phyloP scores from a whole-genome alignment of 2,113 vertebrate species.

The Geococcyx californianus region DNA sequence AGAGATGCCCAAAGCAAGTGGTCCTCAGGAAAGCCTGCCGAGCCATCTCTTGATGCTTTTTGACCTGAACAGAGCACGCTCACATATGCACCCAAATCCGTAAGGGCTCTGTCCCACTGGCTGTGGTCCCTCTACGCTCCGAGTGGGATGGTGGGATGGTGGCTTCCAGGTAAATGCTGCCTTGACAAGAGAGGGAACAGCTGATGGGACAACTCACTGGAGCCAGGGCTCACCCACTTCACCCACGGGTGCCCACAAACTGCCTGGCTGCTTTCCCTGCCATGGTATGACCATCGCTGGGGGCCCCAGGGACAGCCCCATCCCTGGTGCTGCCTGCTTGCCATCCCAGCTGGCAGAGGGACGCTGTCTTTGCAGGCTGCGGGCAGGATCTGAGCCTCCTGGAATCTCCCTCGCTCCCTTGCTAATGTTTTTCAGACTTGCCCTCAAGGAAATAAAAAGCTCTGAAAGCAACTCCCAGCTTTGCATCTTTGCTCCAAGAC shows the following conservation, averaged over 20 bases:
- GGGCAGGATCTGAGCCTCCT: not conserved
- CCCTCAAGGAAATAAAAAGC: not conserved
- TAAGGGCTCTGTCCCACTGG: not conserved
- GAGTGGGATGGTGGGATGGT: not conserved
- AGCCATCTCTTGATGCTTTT: not conserved
- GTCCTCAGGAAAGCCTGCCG: not conserved
- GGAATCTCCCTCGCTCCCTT: not conserved
- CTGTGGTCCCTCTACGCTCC: not conserved
- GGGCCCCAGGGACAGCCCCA: not conserved
- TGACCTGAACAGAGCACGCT: not conserved
- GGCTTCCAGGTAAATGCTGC: not conserved
- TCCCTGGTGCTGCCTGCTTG: not conserved
- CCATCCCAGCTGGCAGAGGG: not conserved
- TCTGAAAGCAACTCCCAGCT: conserved; percentile 17
- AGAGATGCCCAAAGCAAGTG: not conserved
- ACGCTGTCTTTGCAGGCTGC: not conserved
- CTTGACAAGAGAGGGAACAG: not conserved
- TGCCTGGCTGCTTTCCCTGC: not conserved
- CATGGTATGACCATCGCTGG: fast-evolving
- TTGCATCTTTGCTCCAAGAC: conserved; percentile 10
- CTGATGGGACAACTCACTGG: not conserved
- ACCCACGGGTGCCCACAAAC: not conserved
- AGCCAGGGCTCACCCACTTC: not conserved
- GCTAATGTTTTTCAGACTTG: not conserved
- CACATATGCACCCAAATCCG: not conserved